Evolutionary conservation across 2,888 invertebrate species (phyloP).

Genomic region (Metallyticus violacea): DNA sequence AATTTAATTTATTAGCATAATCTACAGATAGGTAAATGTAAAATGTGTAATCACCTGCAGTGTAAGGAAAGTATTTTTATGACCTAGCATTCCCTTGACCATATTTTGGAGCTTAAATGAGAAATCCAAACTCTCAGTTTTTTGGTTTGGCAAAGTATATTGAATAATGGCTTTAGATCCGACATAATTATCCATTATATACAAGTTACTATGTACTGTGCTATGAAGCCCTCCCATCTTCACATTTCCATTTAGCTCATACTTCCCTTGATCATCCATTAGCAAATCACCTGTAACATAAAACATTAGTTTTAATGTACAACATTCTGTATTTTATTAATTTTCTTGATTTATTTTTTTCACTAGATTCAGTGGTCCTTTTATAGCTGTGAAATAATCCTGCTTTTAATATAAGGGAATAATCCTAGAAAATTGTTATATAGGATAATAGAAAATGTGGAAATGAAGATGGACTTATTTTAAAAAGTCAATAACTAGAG

Average conservation of each 20-base stretch:
- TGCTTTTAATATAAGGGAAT: too few species aligned
- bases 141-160: not conserved
- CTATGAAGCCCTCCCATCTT: not conserved
- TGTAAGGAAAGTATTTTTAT: not conserved
- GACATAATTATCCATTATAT: not conserved
- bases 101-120: not conserved
- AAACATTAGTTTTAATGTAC: too few species aligned
- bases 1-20: too few species aligned
- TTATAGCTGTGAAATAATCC: too few species aligned
- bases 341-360: too few species aligned
- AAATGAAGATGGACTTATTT: too few species aligned
- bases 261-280: not conserved
- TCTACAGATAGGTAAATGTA: too few species aligned
- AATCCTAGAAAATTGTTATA: too few species aligned
- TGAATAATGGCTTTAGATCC: not conserved
- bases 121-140: not conserved
- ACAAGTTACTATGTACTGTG: not conserved
- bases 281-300: not conserved
- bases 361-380: too few species aligned
- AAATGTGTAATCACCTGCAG: not conserved
- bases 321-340: too few species aligned
- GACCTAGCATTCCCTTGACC: not conserved
- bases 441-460: too few species aligned
- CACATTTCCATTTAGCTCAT: not conserved
- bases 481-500: too few species aligned